Base-by-base conservation (phyloP, 2,113 vertebrate genomes). In the Riparia riparia region DNA sequence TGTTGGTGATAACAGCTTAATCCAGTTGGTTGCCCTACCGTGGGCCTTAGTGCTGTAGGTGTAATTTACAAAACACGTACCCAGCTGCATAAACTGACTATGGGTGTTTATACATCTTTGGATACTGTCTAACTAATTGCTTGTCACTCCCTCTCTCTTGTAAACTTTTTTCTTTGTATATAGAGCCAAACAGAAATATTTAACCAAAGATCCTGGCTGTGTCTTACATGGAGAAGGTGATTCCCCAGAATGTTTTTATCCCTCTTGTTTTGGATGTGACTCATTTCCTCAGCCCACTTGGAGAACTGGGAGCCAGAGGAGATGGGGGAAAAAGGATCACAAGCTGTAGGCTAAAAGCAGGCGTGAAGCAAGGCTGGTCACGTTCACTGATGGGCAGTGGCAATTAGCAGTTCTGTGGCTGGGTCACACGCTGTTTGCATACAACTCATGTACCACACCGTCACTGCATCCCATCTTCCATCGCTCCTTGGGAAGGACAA, bases 201-300 rank as follows among this genome's bases (percentile, higher is more conserved):
- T 87, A 90, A 82, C 49, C 63, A 24, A 42, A 88, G 28, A 57
- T n/a, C 22, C 64, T 32, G 63, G 31, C 66, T 29, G 20, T 12
- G 20, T 74, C 73, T 84, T 9, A 5, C 10, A 14, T 0, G 14
- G 20, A 42, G 13, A 79, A 41, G 45, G 44, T 74, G 72, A 82
- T 70, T 51, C 42, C 60, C 24, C 29, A 54, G 39, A 81, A 81
- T 31, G 45, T 69, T 79, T 88, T 64, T 44, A 70, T 78, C 42
- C 54, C 10, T 70, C 50, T 70, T 72, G 16, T 61, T 93, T 90
- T 57, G 63, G 66, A 85, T 61, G 22, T 94, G 92, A 94, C 85
- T 93, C 85, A 88, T 80, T 92, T 96, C 95, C 74, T 90, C 79
- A 80, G 76, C 85, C 78, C 78, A 69, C 78, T 72, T 64, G 16